Evolutionary conservation across 2,113 vertebrate genomes (phyloP).

Genomic region (Eupsittula cactorum): DNA sequence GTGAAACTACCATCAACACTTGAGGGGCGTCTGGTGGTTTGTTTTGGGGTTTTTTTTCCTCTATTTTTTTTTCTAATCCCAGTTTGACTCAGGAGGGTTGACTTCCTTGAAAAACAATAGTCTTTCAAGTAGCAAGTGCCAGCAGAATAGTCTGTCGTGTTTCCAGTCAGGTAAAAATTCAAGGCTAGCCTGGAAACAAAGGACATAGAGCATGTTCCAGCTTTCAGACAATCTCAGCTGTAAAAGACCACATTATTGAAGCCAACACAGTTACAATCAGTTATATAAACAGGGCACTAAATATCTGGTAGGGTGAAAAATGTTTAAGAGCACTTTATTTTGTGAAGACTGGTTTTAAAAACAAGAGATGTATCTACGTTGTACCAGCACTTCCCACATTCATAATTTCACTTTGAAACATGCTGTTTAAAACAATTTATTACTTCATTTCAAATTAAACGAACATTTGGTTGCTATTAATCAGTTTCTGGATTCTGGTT

Average conservation of each 20-base stretch:
- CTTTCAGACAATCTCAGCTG: neutral
- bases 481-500: conserved; percentile 9
- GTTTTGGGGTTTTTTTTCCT: no score
- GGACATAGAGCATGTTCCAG: neutral
- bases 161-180: neutral
- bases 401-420: conserved; percentile 29
- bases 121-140: neutral
- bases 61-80: neutral
- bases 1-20: neutral
- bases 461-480: conserved; percentile 16
- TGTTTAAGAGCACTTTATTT: conserved; percentile 79
- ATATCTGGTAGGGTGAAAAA: conserved; percentile 34
- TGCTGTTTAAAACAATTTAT: conserved; percentile 7
- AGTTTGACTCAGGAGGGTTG: neutral
- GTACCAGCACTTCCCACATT: conserved; percentile 50
- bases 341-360: conserved; percentile 45
- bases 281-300: conserved; percentile 12
- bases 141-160: neutral
- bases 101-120: neutral
- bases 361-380: conserved; percentile 16
- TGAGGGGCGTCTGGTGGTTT: neutral
- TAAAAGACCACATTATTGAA: neutral
- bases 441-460: conserved; percentile 48
- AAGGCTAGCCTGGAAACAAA: neutral
- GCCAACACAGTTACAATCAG: conserved; percentile 6